Base-by-base conservation (phyloP, 2,888 invertebrate genomes). In the Conomelus anceps region DNA sequence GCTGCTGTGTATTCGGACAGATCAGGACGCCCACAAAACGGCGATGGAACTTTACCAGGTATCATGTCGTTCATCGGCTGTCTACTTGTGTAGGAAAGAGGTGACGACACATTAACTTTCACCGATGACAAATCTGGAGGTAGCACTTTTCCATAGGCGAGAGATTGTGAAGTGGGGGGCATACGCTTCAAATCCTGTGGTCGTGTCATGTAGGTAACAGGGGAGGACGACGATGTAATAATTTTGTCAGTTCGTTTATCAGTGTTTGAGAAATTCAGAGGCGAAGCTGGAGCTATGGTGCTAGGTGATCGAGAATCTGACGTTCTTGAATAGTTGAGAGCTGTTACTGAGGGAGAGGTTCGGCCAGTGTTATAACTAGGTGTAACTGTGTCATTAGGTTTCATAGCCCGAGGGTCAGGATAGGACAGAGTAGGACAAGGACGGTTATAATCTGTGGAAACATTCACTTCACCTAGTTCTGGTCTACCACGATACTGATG, bases 261-360 rank as follows among this genome's bases (percentile, higher is more conserved):
- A 23, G 89, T 86, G 88, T 90, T 91, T 3, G 91, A 91, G 89
- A 90, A 91, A 85, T 91, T 91, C 22, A 91, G 90, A 26, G 91
- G 91, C 24, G 91, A 90, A 23, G 90, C 88, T 34, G 90, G 84
- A 41, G 87, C 88, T 4, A 41, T 87, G 41, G 41, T 29, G 22
- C 29, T 88, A 22, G 88, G 84, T 23, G 90, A 90, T n/a, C 86
- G 63, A 88, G 88, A 22, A n/a, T 89, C 90, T 1, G 88, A 6
- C 23, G 87, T 89, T 41, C 90, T 87, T 9, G 90, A 90, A 85
- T 89, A 91, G 24, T 89, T 89, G 22, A 90, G 88, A 23, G 90
- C 89, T 41, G 90, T 89, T 26, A 90, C 89, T 85, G 88, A 84
- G 6, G 24, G 24, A 11, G 88, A 85, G 13, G 86, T 29, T 13